Percentiles rank a stretch among this genome's conserved stretches.
Conservation (phyloP, 2,797 vertebrate genomes). For the Rhyacichthys aspro region DNA sequence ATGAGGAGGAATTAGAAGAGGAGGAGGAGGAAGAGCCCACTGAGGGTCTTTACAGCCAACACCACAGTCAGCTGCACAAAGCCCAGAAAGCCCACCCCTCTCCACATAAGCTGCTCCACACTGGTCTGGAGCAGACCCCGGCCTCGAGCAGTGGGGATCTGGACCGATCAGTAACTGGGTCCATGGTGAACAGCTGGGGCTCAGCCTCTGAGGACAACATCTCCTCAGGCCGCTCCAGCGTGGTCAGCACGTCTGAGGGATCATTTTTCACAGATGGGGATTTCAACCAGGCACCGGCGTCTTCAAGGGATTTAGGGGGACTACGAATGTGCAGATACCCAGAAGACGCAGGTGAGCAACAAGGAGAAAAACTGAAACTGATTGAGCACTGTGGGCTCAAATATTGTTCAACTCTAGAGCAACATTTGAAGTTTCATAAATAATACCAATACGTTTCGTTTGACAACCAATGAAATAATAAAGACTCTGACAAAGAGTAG, state of each 20-base stretch:
- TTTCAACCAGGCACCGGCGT: slow-evolving; percentile 89
- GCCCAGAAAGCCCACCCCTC: slow-evolving; percentile 71
- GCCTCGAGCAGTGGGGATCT: slow-evolving; percentile 92
- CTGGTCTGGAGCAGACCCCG: slow-evolving; percentile 91
- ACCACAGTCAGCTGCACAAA: slow-evolving; percentile 55
- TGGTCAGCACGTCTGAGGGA: slow-evolving; percentile 90
- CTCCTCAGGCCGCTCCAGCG: slow-evolving; percentile 88
- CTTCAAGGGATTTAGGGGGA: slow-evolving; percentile 87
- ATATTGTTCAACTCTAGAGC: background rate
- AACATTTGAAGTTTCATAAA: background rate
- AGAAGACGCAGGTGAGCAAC: slow-evolving; percentile 70
- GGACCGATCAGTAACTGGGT: slow-evolving; percentile 92
- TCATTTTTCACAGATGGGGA: slow-evolving; percentile 95
- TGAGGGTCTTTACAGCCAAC: slow-evolving; percentile 77
- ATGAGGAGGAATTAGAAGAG: slow-evolving; percentile 61
- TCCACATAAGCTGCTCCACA: slow-evolving; percentile 81
- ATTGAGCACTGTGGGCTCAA: background rate
- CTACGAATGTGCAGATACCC: slow-evolving; percentile 76
- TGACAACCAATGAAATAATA: too few species aligned
- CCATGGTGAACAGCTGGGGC: slow-evolving; percentile 97
- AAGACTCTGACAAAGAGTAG: too few species aligned
- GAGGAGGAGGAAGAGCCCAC: slow-evolving; percentile 73
- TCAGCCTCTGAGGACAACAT: slow-evolving; percentile 95
- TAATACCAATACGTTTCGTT: too few species aligned
- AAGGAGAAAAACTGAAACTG: background rate